These are phyloP conservation scores for Chaetodon trifascialis DNA, from an alignment of 2,113 vertebrate species.

Conservation along the genomic window DNA sequence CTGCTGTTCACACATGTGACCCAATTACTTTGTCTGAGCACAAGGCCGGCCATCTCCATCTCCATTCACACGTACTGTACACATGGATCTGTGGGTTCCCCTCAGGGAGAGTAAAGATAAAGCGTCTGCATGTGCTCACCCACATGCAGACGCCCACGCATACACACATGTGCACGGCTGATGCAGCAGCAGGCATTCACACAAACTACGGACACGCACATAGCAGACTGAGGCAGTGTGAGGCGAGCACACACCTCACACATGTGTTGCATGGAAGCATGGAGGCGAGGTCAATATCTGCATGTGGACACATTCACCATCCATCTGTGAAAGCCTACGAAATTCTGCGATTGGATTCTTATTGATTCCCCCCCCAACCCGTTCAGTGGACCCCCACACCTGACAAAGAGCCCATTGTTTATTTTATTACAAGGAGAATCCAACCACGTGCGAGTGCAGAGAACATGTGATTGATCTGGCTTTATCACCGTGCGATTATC, in stretches of 20 bases:
- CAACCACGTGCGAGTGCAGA: conserved; percentile 13
- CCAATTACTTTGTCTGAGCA: conserved; percentile 61
- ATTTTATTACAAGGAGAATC: conserved; percentile 49
- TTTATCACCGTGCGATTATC: conserved; percentile 54
- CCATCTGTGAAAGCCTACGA: conserved; percentile 15
- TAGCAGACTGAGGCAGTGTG: background rate
- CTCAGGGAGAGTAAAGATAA: background rate
- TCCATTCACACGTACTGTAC: conserved; percentile 9
- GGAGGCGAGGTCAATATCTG: background rate
- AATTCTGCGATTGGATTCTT: conserved; percentile 27
- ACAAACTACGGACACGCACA: background rate
- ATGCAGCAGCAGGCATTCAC: background rate
- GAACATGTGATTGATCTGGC: conserved; percentile 45
- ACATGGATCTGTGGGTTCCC: background rate
- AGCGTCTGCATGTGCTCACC: background rate
- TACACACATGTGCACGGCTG: conserved; percentile 4
- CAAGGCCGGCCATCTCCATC: conserved; percentile 24
- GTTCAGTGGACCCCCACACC: conserved; percentile 32
- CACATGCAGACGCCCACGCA: conserved; percentile 9
- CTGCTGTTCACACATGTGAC: conserved; percentile 77
- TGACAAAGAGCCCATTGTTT: conserved; percentile 63
- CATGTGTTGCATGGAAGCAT: background rate
- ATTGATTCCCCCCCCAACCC: conserved; percentile 65
- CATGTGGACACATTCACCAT: conserved; percentile 16
- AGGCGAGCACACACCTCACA: background rate